phyloP scores from a whole-genome alignment of 2,888 invertebrate species.

The Metallyticus violacea region DNA sequence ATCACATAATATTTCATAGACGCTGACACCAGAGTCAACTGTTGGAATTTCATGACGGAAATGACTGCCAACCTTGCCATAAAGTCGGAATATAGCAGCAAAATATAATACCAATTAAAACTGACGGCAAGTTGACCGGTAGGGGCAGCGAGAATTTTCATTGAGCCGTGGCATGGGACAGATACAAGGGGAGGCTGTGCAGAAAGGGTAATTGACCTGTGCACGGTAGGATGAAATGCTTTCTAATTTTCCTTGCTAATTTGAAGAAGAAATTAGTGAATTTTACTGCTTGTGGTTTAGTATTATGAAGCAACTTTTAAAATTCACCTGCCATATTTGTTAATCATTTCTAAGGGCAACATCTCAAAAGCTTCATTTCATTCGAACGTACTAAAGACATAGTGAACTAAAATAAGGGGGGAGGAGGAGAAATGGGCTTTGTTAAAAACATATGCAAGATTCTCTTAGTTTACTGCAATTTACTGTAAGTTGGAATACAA shows the following conservation, averaged over 20 bases:
- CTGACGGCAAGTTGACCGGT: neutral
- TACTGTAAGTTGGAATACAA: too few relatives aligned
- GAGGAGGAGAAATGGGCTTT: too few relatives aligned
- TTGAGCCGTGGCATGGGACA: neutral
- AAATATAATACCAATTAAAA: neutral
- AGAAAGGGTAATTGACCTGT: neutral
- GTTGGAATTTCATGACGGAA: neutral
- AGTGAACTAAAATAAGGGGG: too few relatives aligned
- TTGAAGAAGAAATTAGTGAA: neutral
- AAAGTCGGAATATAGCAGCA: neutral
- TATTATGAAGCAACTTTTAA: neutral
- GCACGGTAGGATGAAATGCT: neutral
- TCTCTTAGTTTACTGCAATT: too few relatives aligned
- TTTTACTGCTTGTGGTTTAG: neutral
- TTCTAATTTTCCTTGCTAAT: neutral
- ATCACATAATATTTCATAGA: neutral
- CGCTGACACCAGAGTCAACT: neutral
- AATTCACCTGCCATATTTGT: neutral
- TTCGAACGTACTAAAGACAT: too few relatives aligned
- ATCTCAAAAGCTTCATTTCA: too few relatives aligned
- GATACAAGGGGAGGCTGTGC: neutral
- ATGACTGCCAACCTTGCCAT: neutral
- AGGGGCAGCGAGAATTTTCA: neutral
- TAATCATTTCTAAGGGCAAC: too few relatives aligned
- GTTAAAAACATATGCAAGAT: too few relatives aligned